Percentiles rank a stretch among this genome's conserved stretches.
These are phyloP conservation scores for Fregata magnificens DNA, from an alignment of 2,113 vertebrate species.

Conservation along the genomic window DNA sequence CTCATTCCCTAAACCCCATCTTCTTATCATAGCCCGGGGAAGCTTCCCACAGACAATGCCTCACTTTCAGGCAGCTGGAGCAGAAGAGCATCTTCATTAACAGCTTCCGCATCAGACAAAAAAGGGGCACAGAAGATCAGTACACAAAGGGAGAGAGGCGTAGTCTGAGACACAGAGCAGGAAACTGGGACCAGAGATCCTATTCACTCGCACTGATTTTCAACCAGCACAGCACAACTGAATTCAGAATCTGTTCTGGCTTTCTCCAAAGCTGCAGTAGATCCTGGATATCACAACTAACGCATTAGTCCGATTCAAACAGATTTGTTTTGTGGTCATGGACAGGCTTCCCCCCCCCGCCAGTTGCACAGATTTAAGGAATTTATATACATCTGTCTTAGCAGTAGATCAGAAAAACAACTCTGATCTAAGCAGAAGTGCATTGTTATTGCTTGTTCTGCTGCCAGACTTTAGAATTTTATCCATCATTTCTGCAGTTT, in stretches of 20 bases:
- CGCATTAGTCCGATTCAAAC: accelerated
- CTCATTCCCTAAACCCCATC: background rate
- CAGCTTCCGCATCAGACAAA: conserved; percentile 36
- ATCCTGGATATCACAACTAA: background rate
- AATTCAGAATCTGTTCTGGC: background rate
- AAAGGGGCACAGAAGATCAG: background rate
- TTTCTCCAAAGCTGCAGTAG: background rate
- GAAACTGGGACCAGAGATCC: background rate
- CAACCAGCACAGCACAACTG: background rate
- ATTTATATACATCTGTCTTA: background rate
- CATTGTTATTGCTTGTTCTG: background rate
- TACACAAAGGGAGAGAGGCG: background rate
- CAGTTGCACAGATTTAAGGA: background rate
- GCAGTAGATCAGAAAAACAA: background rate
- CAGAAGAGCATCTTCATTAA: conserved; percentile 24
- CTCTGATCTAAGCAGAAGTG: background rate
- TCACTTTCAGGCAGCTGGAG: conserved; percentile 20
- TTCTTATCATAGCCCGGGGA: background rate
- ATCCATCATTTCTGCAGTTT: background rate
- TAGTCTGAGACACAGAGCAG: background rate
- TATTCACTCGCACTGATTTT: background rate
- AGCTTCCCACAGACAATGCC: background rate
- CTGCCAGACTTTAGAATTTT: background rate
- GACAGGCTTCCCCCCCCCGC: background rate
- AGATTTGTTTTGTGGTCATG: background rate